Evolutionary conservation across 2,888 invertebrate genomes (phyloP).

Genomic region (Callyntrura guangdongensis): DNA sequence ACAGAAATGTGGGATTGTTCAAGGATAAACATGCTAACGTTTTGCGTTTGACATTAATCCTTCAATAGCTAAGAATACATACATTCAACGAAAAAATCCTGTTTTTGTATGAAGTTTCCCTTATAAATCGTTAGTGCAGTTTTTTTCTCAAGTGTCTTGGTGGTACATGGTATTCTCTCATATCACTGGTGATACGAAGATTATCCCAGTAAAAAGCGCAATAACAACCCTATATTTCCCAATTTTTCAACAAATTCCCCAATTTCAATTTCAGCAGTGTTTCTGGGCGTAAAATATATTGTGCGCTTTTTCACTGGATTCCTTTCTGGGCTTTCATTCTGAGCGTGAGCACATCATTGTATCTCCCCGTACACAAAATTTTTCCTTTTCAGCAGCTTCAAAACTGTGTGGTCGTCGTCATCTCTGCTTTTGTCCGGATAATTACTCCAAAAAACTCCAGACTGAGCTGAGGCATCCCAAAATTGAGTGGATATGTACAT

Average conservation of each 20-base stretch:
- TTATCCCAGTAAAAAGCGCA: background rate
- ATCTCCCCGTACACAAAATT: background rate
- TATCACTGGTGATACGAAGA: background rate
- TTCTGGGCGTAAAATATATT: background rate
- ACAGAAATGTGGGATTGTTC: background rate
- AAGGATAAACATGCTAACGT: too few species aligned
- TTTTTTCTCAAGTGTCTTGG: conserved; percentile 1
- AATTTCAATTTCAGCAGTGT: background rate
- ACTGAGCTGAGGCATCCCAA: background rate
- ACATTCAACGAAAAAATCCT: background rate
- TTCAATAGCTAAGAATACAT: too few species aligned
- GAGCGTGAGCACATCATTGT: background rate
- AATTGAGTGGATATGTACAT: background rate
- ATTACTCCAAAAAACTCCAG: conserved; percentile 18
- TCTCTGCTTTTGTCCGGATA: conserved; percentile 27
- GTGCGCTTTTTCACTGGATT: background rate
- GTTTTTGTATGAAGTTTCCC: background rate
- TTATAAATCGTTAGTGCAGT: conserved; percentile 1
- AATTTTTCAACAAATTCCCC: background rate
- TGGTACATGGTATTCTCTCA: background rate
- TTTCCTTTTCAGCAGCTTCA: background rate
- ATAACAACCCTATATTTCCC: conserved; percentile 11
- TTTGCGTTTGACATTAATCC: too few species aligned
- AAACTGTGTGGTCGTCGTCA: conserved; percentile 14
- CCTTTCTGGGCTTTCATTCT: background rate